Evolutionary conservation across 1,140 invertebrate genomes (phyloP), one percentile per base, ranked within the genome.

Genomic region (Eciton burchellii): DNA sequence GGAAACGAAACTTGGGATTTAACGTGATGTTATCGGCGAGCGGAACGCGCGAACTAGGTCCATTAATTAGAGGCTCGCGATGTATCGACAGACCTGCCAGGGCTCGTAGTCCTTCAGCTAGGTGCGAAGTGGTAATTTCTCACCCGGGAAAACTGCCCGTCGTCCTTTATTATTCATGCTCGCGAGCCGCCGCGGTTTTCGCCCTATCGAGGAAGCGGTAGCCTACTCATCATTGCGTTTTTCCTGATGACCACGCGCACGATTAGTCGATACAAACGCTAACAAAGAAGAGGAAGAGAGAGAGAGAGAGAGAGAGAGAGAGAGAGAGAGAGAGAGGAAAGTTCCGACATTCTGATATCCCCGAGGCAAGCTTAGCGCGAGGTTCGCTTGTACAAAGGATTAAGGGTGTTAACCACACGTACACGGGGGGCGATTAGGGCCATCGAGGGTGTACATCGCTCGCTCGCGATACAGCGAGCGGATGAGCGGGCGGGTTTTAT

Each of bases 51-150:
- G 63, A 79, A 79, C 74, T 79, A 70, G 35, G 29, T 35, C 74
- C 63, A 79, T 79, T 79, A 79, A 79, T 79, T 79, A 79, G 35
- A 3, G 45, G 63, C 47, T 68, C 63, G 49, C 49, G 24, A 79
- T 79, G 74, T 79, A 79, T 79, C 74, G 74, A 79, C 74, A 79
- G 74, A 79, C n/a, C 74, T 79, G 74, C 74, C 63, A 79, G 49
- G 70, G 68, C 74, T 70, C 62, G 60, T 65, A 59, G 29, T 43
- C 41, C 29, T 41, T 43, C 59, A 59, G 59, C 43, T 35, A 70
- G 63, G 63, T 56, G 63, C 49, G 35, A 70, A 79, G 63, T 35
- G 6, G 35, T 57, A 79, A 79, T 79, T 79, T 79, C 68, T 79
- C 65, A 56, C 49, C 49, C n/a, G n/a, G 24, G 63, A 68, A 76